Evolutionary conservation across 2,888 invertebrate species (phyloP), one percentile per base, ranked within the genome.

Genomic region (Antheraea assamensis): DNA sequence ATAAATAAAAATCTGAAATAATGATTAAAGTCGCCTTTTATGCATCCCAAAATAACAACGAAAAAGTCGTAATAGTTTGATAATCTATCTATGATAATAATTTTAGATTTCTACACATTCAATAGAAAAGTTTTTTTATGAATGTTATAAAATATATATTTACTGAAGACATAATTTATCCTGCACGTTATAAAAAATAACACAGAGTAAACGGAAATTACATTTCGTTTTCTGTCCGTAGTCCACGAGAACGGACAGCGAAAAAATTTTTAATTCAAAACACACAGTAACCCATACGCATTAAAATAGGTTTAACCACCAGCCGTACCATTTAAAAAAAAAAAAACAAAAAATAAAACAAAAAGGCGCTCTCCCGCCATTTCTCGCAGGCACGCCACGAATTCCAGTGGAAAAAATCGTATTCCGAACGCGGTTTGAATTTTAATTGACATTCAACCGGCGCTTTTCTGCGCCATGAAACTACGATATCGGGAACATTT

Each of bases 341-440:
- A 42, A 42, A 7, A 42, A 42, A n/a, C n/a, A n/a, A 42, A 42
- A 92, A 92, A 91, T 90, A 92, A 93, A 92, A 93, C 90, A 92
- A 92, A 92, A 92, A 92, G 92, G 90, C 92, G 91, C 92, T 91
- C 90, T 91, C 92, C 89, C 89, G 92, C 92, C 92, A 92, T 93
- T 92, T 92, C 93, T 90, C 90, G 83, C 88, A 87, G 87, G 90
- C 90, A 85, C 91, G 90, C 93, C 93, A 89, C 93, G 93, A 93
- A 94, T 95, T 93, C 95, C 95, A 88, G 87, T 87, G 90, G 92
- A 94, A 94, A 94, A 94, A 94, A 94, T 94, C 94, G 94, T 93
- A 93, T 94, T 94, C 92, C 93, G 93, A 91, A 94, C 95, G 95
- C 91, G 92, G 91, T 93, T 93, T 95, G 95, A 95, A 95, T 95